phyloP scores from a whole-genome alignment of 2,113 vertebrate genomes.

The Ammodytes marinus region DNA sequence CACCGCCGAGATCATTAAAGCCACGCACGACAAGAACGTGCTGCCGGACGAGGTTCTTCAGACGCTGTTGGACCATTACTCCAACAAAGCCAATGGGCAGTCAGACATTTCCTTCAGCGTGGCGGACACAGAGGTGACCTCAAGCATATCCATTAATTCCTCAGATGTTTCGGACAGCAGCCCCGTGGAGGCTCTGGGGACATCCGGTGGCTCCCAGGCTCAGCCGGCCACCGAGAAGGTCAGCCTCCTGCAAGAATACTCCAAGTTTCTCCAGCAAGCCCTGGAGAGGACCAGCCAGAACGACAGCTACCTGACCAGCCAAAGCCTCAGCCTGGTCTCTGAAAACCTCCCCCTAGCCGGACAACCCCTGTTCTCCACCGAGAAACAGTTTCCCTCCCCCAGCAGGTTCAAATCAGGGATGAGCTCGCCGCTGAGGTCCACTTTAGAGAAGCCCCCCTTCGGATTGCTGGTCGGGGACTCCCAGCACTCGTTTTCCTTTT shows the following conservation, averaged over 20 bases:
- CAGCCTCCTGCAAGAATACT: slow-evolving; percentile 98
- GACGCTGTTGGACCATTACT: slow-evolving; percentile 97
- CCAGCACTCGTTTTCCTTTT: slow-evolving; percentile 97
- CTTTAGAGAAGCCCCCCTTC: slow-evolving; percentile 97
- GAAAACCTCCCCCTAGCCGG: slow-evolving; percentile 93
- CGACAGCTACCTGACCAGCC: slow-evolving; percentile 98
- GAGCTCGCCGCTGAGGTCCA: slow-evolving; percentile 94
- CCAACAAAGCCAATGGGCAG: slow-evolving; percentile 96
- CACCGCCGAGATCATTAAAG: slow-evolving; percentile 94
- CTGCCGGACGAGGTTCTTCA: slow-evolving; percentile 98
- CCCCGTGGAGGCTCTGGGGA: slow-evolving; percentile 87
- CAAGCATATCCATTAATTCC: slow-evolving; percentile 97
- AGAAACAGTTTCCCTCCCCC: slow-evolving; percentile 95
- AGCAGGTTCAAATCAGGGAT: slow-evolving; percentile 95
- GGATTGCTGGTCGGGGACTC: slow-evolving; percentile 96
- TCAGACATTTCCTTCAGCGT: slow-evolving; percentile 96
- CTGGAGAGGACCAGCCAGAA: slow-evolving; percentile 99
- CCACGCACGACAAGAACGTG: slow-evolving; percentile 94
- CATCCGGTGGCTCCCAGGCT: slow-evolving; percentile 85
- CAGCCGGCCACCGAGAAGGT: slow-evolving; percentile 93
- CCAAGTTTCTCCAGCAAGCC: slow-evolving; percentile 98
- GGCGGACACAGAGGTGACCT: slow-evolving; percentile 96
- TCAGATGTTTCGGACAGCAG: slow-evolving; percentile 92
- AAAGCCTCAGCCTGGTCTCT: slow-evolving; percentile 95
- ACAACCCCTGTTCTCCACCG: slow-evolving; percentile 94